Base-by-base conservation (phyloP, 2,797 vertebrate species). In the Chromobotia macracanthus region DNA sequence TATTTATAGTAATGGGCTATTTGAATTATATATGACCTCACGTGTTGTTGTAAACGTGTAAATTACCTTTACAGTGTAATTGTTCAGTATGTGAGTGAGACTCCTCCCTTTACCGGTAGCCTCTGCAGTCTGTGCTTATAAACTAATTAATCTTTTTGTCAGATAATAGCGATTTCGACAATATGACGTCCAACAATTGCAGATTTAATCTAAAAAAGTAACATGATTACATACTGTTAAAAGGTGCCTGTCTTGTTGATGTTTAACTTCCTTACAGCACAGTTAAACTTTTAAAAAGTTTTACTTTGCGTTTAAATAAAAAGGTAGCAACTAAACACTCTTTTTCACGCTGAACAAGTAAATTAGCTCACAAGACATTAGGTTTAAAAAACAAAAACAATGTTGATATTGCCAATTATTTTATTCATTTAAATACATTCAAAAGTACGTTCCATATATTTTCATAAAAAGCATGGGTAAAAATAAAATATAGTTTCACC, bases 11-110 rank as follows among this genome's bases (percentile, higher is more conserved):
- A 75, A 78, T 78, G 60, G 60, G 69, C 41, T 76, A 73, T 86
- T 83, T 94, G 88, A 94, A 94, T 94, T 93, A 94, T 94, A 90
- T 92, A 94, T 94, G 93, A 93, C 92, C 91, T 92, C 91, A 92
- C 91, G 92, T 93, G 92, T 92, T 92, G 88, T 92, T 88, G 87
- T 89, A 87, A 88, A 87, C 92, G 91, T 93, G 90, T 90, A 86
- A 88, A 89, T 88, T 84, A 88, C 88, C 81, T 79, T 66, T 81
- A 84, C 83, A 76, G 81, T 89, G 90, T 88, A 88, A 90, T 84
- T 87, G 84, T 88, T 75, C 46, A 69, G 66, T 53, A 63, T 75
- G 85, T 77, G 23, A 84, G 81, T 84, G 80, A 82, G 80, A 79
- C 83, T 86, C 83, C 85, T 85, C 83, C 85, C 85, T 86, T 83